Conservation (phyloP, 2,888 invertebrate species). For the Spisula subtruncata region DNA sequence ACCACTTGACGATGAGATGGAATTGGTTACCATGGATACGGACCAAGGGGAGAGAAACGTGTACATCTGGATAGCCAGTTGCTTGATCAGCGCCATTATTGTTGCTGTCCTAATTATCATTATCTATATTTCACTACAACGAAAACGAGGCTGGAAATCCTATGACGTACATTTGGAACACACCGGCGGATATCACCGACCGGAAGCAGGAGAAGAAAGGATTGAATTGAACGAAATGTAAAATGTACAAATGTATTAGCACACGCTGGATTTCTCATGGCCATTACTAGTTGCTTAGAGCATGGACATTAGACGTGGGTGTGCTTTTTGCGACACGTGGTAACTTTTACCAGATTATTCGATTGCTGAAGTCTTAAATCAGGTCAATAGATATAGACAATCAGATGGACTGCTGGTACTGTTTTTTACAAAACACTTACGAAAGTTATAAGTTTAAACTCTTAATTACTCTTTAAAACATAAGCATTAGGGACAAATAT, state of each 20-base stretch:
- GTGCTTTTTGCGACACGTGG: no score
- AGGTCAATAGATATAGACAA: no score
- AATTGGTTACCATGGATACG: not conserved
- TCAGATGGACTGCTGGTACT: no score
- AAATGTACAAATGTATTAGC: not conserved
- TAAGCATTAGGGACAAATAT: no score
- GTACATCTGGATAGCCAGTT: constrained; percentile 43
- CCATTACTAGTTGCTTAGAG: no score
- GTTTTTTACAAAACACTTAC: no score
- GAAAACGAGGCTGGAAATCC: constrained; percentile 19
- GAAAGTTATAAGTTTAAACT: no score
- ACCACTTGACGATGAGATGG: not conserved
- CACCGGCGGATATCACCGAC: not conserved
- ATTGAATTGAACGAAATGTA: constrained; percentile 12
- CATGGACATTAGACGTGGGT: no score
- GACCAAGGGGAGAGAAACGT: not conserved
- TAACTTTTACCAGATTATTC: no score
- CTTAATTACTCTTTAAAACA: no score
- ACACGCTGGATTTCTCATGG: no score
- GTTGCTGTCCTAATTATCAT: constrained; percentile 14
- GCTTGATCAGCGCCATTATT: constrained; percentile 5
- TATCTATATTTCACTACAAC: not conserved
- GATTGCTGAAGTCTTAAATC: no score
- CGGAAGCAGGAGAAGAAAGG: not conserved
- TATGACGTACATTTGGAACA: not conserved